These are phyloP conservation scores for Pterocles orientalis DNA, from an alignment of 2,113 vertebrate genomes.

Conservation along the genomic window DNA sequence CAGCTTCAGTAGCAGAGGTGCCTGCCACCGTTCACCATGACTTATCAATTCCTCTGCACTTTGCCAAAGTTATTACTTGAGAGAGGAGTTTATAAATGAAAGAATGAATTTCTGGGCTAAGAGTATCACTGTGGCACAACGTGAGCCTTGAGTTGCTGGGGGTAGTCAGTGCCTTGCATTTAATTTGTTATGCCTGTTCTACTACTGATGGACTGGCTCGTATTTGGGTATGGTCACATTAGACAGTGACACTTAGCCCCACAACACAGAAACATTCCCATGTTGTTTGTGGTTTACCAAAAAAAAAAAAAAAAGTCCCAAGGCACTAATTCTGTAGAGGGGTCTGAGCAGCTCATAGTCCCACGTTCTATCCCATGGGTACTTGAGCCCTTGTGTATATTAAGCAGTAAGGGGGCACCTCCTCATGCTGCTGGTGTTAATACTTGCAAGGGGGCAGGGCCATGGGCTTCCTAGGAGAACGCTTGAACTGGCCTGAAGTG, in stretches of 20 bases:
- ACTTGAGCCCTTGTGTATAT: not conserved
- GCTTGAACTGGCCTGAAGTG: not conserved
- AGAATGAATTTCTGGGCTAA: not conserved
- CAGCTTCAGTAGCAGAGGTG: not conserved
- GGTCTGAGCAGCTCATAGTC: not conserved
- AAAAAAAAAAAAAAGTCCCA: not conserved
- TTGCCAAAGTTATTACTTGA: not conserved
- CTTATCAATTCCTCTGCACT: not conserved
- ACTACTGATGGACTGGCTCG: not conserved
- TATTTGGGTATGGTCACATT: not conserved
- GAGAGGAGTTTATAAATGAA: not conserved
- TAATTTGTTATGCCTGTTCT: not conserved
- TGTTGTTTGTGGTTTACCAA: not conserved
- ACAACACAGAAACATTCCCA: not conserved
- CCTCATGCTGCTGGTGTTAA: not conserved
- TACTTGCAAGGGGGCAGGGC: not conserved
- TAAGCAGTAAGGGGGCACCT: not conserved
- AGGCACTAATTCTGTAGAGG: not conserved
- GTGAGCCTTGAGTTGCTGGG: not conserved
- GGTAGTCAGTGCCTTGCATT: not conserved
- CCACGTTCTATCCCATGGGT: not conserved
- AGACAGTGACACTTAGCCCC: not conserved
- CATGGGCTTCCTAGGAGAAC: not conserved
- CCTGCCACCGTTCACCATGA: not conserved
- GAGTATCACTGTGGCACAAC: not conserved